Percentiles rank a stretch among this genome's conserved stretches.
These are phyloP conservation scores for Alectura lathami DNA, from an alignment of 2,113 vertebrate species.

Conservation along the genomic window DNA sequence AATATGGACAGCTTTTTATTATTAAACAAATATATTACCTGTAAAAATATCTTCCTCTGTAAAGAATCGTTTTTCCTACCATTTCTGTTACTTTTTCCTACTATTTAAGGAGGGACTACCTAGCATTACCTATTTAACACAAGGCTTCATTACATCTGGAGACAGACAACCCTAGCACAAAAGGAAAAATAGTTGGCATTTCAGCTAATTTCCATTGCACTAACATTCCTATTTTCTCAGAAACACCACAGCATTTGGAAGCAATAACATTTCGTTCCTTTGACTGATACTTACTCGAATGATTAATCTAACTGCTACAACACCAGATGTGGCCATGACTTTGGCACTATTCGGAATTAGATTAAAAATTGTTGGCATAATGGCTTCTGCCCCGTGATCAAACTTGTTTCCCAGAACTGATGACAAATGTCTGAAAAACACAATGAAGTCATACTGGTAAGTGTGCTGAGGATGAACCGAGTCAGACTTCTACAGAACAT, in stretches of 20 bases:
- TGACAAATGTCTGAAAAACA: constrained; percentile 86
- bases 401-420: constrained; percentile 93
- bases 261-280: background rate
- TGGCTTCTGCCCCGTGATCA: constrained; percentile 95
- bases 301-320: constrained; percentile 93
- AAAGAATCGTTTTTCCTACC: background rate
- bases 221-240: background rate
- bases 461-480: background rate
- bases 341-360: constrained; percentile 99
- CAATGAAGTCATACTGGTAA: constrained; percentile 42
- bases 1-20: background rate
- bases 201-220: background rate
- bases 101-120: background rate
- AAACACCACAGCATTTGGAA: background rate
- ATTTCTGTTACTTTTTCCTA: background rate
- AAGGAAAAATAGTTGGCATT: background rate
- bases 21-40: background rate
- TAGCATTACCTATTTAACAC: background rate
- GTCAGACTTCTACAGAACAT: background rate
- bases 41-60: background rate
- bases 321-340: constrained; percentile 97
- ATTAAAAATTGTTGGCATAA: constrained; percentile 98
- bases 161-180: background rate
- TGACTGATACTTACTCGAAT: constrained; percentile 85
- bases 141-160: background rate